These are phyloP conservation scores for Chloromyia formosa DNA, from an alignment of 2,888 invertebrate genomes.

Conservation along the genomic window DNA sequence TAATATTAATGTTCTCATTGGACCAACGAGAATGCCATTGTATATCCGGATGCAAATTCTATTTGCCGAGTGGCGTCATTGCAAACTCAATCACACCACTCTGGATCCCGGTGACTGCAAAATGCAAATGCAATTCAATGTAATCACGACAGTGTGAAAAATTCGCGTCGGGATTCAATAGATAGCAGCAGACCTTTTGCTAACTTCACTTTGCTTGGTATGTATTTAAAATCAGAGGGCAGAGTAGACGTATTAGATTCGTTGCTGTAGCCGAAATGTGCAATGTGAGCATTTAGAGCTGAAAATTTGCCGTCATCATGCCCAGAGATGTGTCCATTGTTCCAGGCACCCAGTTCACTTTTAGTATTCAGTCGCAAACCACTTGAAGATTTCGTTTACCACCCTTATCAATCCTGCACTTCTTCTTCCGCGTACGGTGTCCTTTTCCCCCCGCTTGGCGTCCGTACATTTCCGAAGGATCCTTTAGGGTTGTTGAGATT, in stretches of 20 bases:
- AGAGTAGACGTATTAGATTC: background rate
- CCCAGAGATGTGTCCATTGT: background rate
- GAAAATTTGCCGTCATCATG: background rate
- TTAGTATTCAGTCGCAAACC: constrained; percentile 24
- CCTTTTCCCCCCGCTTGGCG: background rate
- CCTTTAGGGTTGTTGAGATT: constrained; percentile 27
- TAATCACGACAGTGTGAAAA: constrained; percentile 34
- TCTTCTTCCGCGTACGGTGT: no score
- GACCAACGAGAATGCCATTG: no score
- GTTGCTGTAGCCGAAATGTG: background rate
- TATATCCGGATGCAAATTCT: background rate
- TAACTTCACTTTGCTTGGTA: background rate
- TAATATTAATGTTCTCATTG: constrained; percentile 26
- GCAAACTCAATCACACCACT: background rate
- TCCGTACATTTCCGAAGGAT: constrained; percentile 5
- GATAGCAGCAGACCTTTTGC: background rate
- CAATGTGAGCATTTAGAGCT: constrained; percentile 13
- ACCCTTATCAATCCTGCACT: constrained; percentile 11
- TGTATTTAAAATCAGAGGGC: constrained; percentile 9
- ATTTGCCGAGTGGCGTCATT: background rate
- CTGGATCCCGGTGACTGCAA: background rate
- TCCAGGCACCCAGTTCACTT: constrained; percentile 11
- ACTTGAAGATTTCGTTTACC: constrained; percentile 32
- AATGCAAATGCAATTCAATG: constrained; percentile 29
- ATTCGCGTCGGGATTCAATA: constrained; percentile 13